Evolutionary conservation across 2,797 vertebrate genomes (phyloP), one percentile per base, ranked within the genome.

Genomic region (Lophius americanus): DNA sequence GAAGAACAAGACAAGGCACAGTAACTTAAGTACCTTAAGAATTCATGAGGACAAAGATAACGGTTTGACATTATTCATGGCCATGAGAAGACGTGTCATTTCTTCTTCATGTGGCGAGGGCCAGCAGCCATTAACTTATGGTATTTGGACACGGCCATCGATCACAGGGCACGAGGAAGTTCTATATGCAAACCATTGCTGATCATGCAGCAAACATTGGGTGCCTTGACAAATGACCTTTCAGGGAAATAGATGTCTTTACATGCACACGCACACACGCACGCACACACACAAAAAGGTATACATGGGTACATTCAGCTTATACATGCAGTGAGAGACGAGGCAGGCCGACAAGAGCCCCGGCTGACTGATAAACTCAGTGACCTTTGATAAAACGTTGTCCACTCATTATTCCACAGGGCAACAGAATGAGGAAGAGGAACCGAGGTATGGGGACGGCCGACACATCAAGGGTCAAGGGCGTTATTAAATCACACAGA

Each of bases 311-410:
- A 32, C 44, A 71, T 37, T 14, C 10, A 46, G 69, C 49, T 65
- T 9, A 7, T n/a, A 23, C 44, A 61, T 63, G 44, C 41, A 11
- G 56, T 50, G 42, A 50, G 49, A 62, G 44, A 70, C 3, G 0
- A 52, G 60, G 33, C 55, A 61, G 44, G 62, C 60, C 70, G 56
- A 83, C 56, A 11, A 23, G 52, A 71, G 52, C 57, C 49, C 2
- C 6, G 5, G 48, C 58, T 60, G 65, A 42, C 64, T 51, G 64
- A 83, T 65, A 59, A 75, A 85, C 67, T 60, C 70, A 63, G 69
- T 85, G 89, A 90, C 88, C 86, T 90, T 92, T 90, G 59, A 82
- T 66, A 74, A 64, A 84, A 85, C 66, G 81, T 64, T 14, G 64
- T 65, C 73, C 73, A 73, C 79, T 88, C 76, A 81, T 81, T 76